Conservation (phyloP, 2,797 vertebrate species). For the Uromys caudimaculatus region DNA sequence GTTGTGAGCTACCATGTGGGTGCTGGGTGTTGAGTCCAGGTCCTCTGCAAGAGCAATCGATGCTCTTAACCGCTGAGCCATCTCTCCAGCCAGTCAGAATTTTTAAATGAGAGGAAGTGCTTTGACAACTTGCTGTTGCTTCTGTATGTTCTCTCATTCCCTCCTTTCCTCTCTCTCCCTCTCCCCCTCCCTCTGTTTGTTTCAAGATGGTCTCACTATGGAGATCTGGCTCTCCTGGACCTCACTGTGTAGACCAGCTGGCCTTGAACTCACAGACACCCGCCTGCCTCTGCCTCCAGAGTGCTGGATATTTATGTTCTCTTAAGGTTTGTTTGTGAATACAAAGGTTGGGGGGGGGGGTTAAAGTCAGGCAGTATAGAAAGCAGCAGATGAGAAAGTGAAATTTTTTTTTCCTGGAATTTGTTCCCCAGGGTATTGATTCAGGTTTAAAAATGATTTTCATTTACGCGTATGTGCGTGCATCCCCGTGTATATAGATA, state of each 20-base stretch:
- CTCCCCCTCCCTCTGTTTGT: not conserved
- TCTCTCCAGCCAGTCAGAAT: not conserved
- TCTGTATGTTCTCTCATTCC: not conserved
- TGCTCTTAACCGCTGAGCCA: not conserved
- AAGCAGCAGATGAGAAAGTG: slow-evolving; percentile 7
- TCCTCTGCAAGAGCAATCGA: not conserved
- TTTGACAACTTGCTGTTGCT: not conserved
- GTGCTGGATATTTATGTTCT: not conserved
- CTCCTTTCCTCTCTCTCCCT: too few species aligned
- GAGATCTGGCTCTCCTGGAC: not conserved
- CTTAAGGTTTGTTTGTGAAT: not conserved
- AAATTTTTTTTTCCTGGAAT: not conserved
- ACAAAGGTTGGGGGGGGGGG: not conserved
- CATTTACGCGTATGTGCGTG: not conserved
- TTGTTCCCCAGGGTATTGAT: not conserved
- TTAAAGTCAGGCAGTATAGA: slow-evolving; percentile 1
- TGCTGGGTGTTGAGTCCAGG: not conserved
- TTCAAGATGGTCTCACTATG: not conserved
- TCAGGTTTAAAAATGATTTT: not conserved
- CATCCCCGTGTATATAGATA: not conserved
- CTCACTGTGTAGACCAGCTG: not conserved
- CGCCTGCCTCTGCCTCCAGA: not conserved
- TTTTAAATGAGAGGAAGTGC: not conserved
- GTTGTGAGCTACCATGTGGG: not conserved
- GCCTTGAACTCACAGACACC: not conserved